Percentiles rank a stretch among this genome's conserved stretches.
Conservation (phyloP, 2,888 invertebrate genomes). For the Nasonia oneida region DNA sequence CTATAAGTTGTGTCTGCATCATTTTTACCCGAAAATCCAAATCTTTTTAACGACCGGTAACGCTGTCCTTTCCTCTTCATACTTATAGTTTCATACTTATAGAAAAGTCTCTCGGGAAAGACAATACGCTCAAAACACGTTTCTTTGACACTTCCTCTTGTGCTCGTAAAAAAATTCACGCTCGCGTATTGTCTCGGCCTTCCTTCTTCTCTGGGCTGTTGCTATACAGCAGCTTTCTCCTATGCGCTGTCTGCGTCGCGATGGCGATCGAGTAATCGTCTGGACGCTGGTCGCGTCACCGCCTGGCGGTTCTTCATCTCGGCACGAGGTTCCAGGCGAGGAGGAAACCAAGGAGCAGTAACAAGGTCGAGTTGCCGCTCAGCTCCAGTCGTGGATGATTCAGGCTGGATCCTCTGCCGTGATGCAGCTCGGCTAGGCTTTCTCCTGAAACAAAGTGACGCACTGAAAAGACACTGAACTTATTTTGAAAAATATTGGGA, state of each 20-base stretch:
- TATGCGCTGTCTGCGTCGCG: neutral
- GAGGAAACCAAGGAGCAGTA: conserved; percentile 68
- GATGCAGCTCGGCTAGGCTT: conserved; percentile 83
- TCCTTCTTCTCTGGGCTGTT: neutral
- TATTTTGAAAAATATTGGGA: neutral
- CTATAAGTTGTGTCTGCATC: neutral
- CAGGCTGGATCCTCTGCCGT: conserved; percentile 74
- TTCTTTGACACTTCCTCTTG: neutral
- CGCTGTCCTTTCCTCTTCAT: neutral
- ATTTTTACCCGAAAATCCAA: conserved; percentile 4
- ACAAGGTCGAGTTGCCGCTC: conserved; percentile 39
- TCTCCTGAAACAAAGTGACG: conserved; percentile 80
- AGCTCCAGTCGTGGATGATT: conserved; percentile 68
- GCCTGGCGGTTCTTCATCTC: conserved; percentile 74
- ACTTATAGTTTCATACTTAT: neutral
- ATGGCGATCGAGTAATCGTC: neutral
- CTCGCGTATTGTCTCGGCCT: neutral
- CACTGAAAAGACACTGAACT: conserved; percentile 68
- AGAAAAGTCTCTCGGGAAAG: neutral
- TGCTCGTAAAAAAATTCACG: neutral
- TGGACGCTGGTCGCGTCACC: neutral
- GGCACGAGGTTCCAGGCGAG: conserved; percentile 69
- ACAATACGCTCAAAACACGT: neutral
- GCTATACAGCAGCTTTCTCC: neutral
- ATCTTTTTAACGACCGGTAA: conserved; percentile 2